These are phyloP conservation scores for Mythimna albipuncta DNA, from an alignment of 2,888 invertebrate genomes.

Conservation along the genomic window DNA sequence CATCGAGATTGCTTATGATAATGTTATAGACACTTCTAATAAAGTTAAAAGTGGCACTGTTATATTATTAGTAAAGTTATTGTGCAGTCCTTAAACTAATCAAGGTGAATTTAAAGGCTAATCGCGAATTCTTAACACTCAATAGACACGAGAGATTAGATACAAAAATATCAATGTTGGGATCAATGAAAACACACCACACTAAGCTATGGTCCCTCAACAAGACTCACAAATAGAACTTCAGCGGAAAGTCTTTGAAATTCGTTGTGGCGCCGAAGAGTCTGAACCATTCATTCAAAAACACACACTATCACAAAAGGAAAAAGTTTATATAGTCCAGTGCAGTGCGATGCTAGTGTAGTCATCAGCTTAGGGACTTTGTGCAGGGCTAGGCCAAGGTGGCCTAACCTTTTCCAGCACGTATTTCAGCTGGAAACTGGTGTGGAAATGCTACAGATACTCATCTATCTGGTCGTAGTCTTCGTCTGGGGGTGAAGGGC, in stretches of 20 bases:
- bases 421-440: constrained; percentile 88
- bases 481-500: constrained; percentile 95
- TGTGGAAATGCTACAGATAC: constrained; percentile 91
- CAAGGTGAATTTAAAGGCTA: constrained; percentile 76
- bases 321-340: constrained; percentile 71
- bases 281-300: constrained; percentile 60
- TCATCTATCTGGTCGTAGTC: constrained; percentile 92
- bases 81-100: constrained; percentile 83
- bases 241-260: constrained; percentile 74
- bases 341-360: constrained; percentile 70
- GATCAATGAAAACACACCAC: constrained; percentile 79
- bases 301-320: constrained; percentile 72
- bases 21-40: constrained; percentile 74
- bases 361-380: constrained; percentile 81
- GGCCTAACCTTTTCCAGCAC: constrained; percentile 88
- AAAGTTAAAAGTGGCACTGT: constrained; percentile 86
- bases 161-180: constrained; percentile 77
- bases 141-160: constrained; percentile 74
- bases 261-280: constrained; percentile 77
- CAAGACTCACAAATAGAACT: constrained; percentile 81
- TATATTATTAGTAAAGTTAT: constrained; percentile 79
- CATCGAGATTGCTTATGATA: constrained; percentile 75
- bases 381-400: constrained; percentile 85
- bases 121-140: constrained; percentile 75
- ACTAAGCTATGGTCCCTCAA: constrained; percentile 84